A percentile compares a stretch with the other conserved stretches of the same genome.
These are phyloP conservation scores for Bombus consobrinus DNA, from an alignment of 1,140 invertebrate genomes.

Conservation along the genomic window DNA sequence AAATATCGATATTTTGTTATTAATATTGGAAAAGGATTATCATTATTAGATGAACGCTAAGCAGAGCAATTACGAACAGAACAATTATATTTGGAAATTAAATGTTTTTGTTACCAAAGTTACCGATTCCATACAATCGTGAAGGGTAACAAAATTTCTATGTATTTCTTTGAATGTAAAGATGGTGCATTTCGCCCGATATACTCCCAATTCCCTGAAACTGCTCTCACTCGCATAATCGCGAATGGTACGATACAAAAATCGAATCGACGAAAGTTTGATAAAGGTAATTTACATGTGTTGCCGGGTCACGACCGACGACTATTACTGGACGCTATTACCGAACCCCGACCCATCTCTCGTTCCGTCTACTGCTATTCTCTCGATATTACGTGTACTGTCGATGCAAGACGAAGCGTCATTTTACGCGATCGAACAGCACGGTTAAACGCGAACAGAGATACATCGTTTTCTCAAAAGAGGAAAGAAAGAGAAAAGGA, in stretches of 20 bases:
- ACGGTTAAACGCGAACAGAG: conserved; percentile 21
- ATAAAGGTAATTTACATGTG: conserved; percentile 77
- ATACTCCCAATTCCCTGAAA: background rate
- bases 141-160: background rate
- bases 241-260: conserved; percentile 54
- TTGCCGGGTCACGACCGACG: conserved; percentile 73
- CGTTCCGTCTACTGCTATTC: conserved; percentile 66
- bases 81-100: too few species aligned
- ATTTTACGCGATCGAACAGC: conserved; percentile 52
- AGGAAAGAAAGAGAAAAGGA: background rate
- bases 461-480: conserved; percentile 20
- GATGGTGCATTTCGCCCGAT: background rate
- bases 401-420: conserved; percentile 51
- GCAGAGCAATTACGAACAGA: too few species aligned
- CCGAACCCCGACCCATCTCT: conserved; percentile 67
- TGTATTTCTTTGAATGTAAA: background rate
- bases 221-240: background rate
- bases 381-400: conserved; percentile 58
- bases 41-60: too few species aligned
- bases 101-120: too few species aligned
- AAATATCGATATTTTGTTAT: too few species aligned
- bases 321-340: conserved; percentile 75
- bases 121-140: too few species aligned
- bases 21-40: too few species aligned
- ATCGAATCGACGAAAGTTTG: conserved; percentile 65